Evolutionary conservation across 2,888 invertebrate genomes (phyloP).

Genomic region (Phyllotreta striolata): DNA sequence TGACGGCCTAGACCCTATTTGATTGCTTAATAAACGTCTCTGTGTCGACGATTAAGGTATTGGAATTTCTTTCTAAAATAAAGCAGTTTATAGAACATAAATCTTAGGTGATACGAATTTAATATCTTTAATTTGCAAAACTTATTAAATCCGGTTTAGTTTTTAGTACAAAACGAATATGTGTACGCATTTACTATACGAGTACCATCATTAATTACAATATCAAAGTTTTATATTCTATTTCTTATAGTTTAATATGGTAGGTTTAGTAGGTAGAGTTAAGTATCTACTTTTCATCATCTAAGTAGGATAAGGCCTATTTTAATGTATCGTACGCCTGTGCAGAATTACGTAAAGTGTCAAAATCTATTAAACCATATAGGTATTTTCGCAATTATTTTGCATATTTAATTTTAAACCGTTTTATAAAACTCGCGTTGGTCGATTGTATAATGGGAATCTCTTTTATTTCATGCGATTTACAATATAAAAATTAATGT

Average conservation of each 20-base stretch:
- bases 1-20: constrained; percentile 29
- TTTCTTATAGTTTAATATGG: too few relatives aligned
- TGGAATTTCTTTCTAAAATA: too few relatives aligned
- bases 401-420: constrained; percentile 14
- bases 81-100: not conserved
- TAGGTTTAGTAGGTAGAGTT: not conserved
- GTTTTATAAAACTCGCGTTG: constrained; percentile 3
- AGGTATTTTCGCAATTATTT: constrained; percentile 16
- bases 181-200: not conserved
- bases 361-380: constrained; percentile 2
- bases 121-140: too few relatives aligned
- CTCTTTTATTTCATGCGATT: not conserved
- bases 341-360: constrained; percentile 12
- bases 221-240: not conserved
- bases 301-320: constrained; percentile 5
- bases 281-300: constrained; percentile 6
- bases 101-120: not conserved
- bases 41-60: too few relatives aligned
- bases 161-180: too few relatives aligned
- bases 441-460: not conserved
- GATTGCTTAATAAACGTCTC: constrained; percentile 16
- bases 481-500: too few relatives aligned
- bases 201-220: not conserved
- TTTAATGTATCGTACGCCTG: constrained; percentile 6
- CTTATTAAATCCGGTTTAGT: too few relatives aligned